These are phyloP conservation scores for Aleiodes alternator DNA, from an alignment of 2,888 invertebrate genomes.

Conservation along the genomic window DNA sequence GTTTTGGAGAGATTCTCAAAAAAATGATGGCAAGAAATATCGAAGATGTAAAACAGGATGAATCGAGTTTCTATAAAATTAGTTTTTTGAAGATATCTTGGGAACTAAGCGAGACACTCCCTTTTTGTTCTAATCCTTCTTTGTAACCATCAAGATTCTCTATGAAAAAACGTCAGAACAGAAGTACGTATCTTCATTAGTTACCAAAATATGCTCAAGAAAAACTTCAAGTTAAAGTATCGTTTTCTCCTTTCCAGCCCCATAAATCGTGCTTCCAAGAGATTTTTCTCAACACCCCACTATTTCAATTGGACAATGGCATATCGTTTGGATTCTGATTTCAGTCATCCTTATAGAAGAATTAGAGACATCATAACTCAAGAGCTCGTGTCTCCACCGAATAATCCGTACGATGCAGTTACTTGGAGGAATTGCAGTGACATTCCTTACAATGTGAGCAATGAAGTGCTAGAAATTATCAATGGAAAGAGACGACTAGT, in stretches of 20 bases:
- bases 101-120: too few species aligned
- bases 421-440: slow-evolving; percentile 21
- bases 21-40: too few species aligned
- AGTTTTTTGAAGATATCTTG: too few species aligned
- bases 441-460: not conserved
- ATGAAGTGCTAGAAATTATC: slow-evolving; percentile 22
- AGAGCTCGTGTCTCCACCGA: not conserved
- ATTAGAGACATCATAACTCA: slow-evolving; percentile 18
- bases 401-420: slow-evolving; percentile 4
- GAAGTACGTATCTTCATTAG: too few species aligned
- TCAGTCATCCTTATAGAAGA: slow-evolving; percentile 36
- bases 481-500: slow-evolving; percentile 70
- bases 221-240: too few species aligned
- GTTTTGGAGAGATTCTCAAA: too few species aligned
- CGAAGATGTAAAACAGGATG: too few species aligned
- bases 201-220: not conserved
- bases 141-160: too few species aligned
- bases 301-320: slow-evolving; percentile 4
- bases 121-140: too few species aligned
- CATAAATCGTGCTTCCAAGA: not conserved
- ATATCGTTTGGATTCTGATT: slow-evolving; percentile 45
- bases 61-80: too few species aligned
- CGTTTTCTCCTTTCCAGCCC: slow-evolving; percentile 19
- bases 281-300: slow-evolving; percentile 13
- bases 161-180: too few species aligned